phyloP scores from a whole-genome alignment of 2,888 invertebrate species.

The Salticus scenicus region DNA sequence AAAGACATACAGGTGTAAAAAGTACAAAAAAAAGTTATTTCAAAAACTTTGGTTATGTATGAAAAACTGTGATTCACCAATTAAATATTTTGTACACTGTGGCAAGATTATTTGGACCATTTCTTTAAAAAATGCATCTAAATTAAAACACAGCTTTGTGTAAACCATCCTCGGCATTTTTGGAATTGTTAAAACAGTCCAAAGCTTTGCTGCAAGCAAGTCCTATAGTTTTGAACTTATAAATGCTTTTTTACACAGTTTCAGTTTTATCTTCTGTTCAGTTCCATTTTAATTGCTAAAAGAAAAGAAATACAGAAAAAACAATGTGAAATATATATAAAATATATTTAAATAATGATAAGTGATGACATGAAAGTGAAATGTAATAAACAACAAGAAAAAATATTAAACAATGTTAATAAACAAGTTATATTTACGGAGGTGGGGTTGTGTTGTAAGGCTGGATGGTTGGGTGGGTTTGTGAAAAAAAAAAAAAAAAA shows the following conservation, averaged over 20 bases:
- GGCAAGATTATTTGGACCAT: constrained; percentile 24
- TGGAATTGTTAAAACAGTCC: background rate
- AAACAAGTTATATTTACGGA: too few relatives aligned
- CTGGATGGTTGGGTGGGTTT: too few relatives aligned
- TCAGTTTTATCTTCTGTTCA: constrained; percentile 73
- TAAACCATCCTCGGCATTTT: background rate
- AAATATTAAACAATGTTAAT: too few relatives aligned
- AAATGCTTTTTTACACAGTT: too few relatives aligned
- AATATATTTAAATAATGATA: too few relatives aligned
- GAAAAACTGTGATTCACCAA: background rate
- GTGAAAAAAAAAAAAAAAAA: too few relatives aligned
- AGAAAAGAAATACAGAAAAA: constrained; percentile 1
- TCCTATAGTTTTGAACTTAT: too few relatives aligned
- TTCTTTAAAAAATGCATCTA: constrained; percentile 43
- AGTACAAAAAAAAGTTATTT: constrained; percentile 30
- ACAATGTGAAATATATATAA: too few relatives aligned
- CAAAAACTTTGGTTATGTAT: constrained; percentile 38
- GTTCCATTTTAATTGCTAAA: constrained; percentile 70
- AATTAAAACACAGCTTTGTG: constrained; percentile 19
- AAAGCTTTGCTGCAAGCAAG: background rate
- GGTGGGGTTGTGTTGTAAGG: too few relatives aligned
- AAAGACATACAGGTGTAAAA: constrained; percentile 22
- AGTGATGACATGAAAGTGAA: too few relatives aligned
- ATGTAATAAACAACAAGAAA: too few relatives aligned
- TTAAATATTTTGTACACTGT: constrained; percentile 1